phyloP scores from a whole-genome alignment of 2,113 vertebrate genomes.

The Ascaphus truei region DNA sequence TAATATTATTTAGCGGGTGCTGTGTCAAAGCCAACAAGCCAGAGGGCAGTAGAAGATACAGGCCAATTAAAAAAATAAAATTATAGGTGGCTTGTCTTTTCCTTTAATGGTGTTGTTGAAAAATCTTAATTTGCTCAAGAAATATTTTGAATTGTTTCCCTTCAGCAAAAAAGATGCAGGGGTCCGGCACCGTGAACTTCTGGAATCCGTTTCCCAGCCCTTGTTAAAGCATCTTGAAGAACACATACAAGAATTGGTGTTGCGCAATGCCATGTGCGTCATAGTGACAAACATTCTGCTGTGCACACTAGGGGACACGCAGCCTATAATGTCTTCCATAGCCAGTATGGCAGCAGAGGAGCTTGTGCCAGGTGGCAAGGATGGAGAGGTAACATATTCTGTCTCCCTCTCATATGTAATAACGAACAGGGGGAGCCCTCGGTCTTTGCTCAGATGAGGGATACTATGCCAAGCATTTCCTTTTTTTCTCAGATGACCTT shows the following conservation, averaged over 20 bases:
- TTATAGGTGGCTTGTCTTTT: too few species aligned
- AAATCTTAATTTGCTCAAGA: neutral
- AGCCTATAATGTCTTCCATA: constrained; percentile 78
- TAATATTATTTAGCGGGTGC: too few species aligned
- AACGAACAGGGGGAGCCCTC: too few species aligned
- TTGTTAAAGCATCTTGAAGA: constrained; percentile 73
- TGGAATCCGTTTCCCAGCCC: constrained; percentile 78
- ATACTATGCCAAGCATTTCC: neutral
- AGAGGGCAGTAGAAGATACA: too few species aligned
- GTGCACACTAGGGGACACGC: constrained; percentile 70
- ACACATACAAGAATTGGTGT: constrained; percentile 70
- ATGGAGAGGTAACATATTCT: constrained; percentile 72
- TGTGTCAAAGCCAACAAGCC: too few species aligned
- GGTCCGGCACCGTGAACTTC: constrained; percentile 72
- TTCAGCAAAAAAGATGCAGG: constrained; percentile 82
- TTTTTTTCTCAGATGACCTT: neutral
- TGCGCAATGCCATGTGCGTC: constrained; percentile 75
- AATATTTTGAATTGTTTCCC: neutral
- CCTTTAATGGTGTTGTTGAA: too few species aligned
- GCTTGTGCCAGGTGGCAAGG: constrained; percentile 73
- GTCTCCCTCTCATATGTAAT: neutral
- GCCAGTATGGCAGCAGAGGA: constrained; percentile 74
- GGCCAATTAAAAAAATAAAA: too few species aligned
- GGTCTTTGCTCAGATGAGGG: neutral
- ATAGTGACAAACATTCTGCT: constrained; percentile 77